These are phyloP conservation scores for Leptopterna dolabrata DNA, from an alignment of 2,888 invertebrate species.

Conservation along the genomic window DNA sequence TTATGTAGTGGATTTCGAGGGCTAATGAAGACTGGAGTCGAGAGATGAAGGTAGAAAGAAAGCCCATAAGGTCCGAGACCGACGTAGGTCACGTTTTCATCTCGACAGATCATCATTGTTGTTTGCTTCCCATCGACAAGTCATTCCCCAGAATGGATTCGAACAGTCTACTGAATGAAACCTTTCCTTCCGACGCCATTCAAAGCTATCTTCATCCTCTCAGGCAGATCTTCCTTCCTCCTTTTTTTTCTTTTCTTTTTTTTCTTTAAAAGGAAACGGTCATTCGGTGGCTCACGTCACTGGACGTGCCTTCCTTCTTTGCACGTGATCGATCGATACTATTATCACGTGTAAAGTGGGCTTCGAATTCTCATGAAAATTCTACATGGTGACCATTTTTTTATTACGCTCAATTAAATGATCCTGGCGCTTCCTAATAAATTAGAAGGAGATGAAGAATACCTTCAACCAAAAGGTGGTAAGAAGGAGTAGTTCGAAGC, in stretches of 20 bases:
- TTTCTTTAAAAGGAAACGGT: neutral
- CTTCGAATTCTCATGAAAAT: neutral
- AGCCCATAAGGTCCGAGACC: neutral
- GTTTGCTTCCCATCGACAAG: neutral
- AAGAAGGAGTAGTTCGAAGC: too few relatives aligned
- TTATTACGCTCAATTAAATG: too few relatives aligned
- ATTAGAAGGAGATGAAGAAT: too few relatives aligned
- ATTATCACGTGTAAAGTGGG: neutral
- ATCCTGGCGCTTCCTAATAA: too few relatives aligned
- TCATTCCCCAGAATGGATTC: conserved; percentile 2
- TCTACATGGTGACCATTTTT: too few relatives aligned
- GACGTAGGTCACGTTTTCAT: neutral
- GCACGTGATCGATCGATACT: neutral
- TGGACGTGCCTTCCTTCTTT: neutral
- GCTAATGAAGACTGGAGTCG: neutral
- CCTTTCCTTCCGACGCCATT: neutral
- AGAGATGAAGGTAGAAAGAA: neutral
- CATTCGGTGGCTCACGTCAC: neutral
- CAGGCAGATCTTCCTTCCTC: neutral
- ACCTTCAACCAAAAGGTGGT: too few relatives aligned
- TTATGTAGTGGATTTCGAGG: neutral
- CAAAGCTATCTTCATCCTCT: neutral
- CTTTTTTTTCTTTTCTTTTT: neutral
- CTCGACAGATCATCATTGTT: neutral
- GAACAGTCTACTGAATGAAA: neutral